These are phyloP conservation scores for Apodemia mormo DNA, from an alignment of 2,888 invertebrate genomes.

Conservation along the genomic window DNA sequence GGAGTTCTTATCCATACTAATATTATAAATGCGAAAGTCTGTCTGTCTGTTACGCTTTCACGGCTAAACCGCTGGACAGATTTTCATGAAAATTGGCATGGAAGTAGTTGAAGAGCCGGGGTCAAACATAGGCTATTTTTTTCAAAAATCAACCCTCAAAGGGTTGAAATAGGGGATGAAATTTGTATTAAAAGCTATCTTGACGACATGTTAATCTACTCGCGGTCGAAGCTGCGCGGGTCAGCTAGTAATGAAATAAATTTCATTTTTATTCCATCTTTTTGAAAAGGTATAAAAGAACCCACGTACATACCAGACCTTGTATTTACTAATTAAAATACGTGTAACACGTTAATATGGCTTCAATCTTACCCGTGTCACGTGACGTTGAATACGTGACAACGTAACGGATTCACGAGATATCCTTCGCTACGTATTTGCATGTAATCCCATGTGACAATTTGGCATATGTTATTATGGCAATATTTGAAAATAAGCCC, in stretches of 20 bases:
- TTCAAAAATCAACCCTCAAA: too few species aligned
- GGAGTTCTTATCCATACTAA: too few species aligned
- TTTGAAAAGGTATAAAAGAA: neutral
- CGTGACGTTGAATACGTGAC: conserved; percentile 21
- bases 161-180: too few species aligned
- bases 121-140: too few species aligned
- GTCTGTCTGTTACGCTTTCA: too few species aligned
- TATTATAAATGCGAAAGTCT: too few species aligned
- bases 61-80: too few species aligned
- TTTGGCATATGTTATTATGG: conserved; percentile 18
- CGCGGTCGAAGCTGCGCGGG: too few species aligned
- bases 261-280: neutral
- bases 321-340: conserved; percentile 30
- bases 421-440: conserved; percentile 21
- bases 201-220: too few species aligned
- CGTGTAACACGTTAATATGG: conserved; percentile 27
- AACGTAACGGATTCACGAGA: conserved; percentile 13
- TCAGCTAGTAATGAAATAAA: neutral
- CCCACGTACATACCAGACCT: neutral
- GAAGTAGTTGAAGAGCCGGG: too few species aligned
- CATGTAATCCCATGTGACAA: conserved; percentile 24
- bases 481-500: neutral
- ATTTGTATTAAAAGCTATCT: too few species aligned
- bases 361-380: conserved; percentile 26
- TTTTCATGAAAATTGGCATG: too few species aligned